Evolutionary conservation across 1,140 invertebrate species (phyloP), one percentile per base, ranked within the genome.

Genomic region (Choristoneura fumiferana): DNA sequence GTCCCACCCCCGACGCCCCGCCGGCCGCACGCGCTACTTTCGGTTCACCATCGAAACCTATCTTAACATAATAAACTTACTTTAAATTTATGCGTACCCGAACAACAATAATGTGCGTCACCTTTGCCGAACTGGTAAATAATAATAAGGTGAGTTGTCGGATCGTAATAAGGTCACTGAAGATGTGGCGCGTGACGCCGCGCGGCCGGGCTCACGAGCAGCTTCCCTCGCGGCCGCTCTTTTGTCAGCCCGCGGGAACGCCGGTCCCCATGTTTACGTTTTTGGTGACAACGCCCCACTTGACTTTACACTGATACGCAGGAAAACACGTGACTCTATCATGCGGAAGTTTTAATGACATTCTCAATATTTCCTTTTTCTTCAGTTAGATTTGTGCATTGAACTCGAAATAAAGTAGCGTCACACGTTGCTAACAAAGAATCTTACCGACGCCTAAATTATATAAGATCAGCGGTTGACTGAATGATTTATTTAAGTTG

Each of bases 1-100:
- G 52, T 68, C 37, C 64, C 9, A 61, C 54, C 65, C 60, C 58
- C 60, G 8, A n/a, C 22, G 22, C 58, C 71, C 62, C 65, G 49
- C 65, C 60, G 60, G 60, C 65, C 72, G 71, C 76, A 72, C 73
- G 72, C 70, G 78, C 72, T 69, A 58, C 55, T 58, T 43, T 58
- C 78, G 22, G 58, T 54, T 73, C 60, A 67, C 69, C 69, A 68
- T 67, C 70, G 68, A 69, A 73, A 68, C 68, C 63, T 62, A 62
- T 75, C 68, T 75, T 65, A 65, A 49, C 10, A 22, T 18, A 12
- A 29, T 29, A 29, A 29, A 29, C 2, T 29, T 6, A 29, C 22
- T 29, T 29, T 29, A 29, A 29, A 29, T 29, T n/a, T 29, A 29
- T 29, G 22, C 22, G 22, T 29, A 29, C 22, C 2, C 22, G 6